Evolutionary conservation across 2,113 vertebrate genomes (phyloP).

Genomic region (Hippocampus mohnikei): DNA sequence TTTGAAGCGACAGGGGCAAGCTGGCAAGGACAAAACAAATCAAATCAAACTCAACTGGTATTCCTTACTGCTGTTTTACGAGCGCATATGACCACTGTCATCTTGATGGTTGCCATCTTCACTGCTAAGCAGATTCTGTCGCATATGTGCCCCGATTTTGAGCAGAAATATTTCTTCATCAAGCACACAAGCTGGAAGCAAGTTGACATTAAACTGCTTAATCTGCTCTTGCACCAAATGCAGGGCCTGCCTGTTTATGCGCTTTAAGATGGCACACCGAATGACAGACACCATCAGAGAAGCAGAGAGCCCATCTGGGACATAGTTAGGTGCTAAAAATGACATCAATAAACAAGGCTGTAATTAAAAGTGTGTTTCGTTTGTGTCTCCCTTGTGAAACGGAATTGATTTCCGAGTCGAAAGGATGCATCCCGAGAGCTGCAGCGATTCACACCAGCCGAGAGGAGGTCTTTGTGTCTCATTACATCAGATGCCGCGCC

Average conservation of each 20-base stretch:
- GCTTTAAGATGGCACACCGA: slow-evolving; percentile 47
- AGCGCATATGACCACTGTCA: slow-evolving; percentile 3
- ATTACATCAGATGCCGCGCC: slow-evolving; percentile 5
- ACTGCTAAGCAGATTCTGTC: slow-evolving; percentile 4
- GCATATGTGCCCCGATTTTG: slow-evolving; percentile 20
- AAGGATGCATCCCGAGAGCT: slow-evolving; percentile 27
- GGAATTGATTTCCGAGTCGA: slow-evolving; percentile 44
- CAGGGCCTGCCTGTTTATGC: slow-evolving; percentile 24
- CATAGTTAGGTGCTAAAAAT: slow-evolving; percentile 58
- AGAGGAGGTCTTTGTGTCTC: slow-evolving; percentile 20
- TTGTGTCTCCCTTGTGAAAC: slow-evolving; percentile 48
- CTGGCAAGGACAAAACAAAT: background rate
- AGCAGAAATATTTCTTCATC: slow-evolving; percentile 8
- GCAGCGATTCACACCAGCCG: slow-evolving; percentile 33
- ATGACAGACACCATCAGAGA: slow-evolving; percentile 12
- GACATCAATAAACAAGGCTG: slow-evolving; percentile 63
- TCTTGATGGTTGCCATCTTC: slow-evolving; percentile 17
- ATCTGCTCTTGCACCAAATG: slow-evolving; percentile 22
- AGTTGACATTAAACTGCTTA: background rate
- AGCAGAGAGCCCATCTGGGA: slow-evolving; percentile 30
- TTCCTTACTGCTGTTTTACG: background rate
- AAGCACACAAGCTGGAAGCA: slow-evolving; percentile 8
- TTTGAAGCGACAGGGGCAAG: too few relatives aligned
- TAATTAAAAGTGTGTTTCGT: slow-evolving; percentile 67
- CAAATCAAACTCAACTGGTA: too few relatives aligned